Conservation (phyloP, 2,888 invertebrate species). For the Pyrgus malvae region DNA sequence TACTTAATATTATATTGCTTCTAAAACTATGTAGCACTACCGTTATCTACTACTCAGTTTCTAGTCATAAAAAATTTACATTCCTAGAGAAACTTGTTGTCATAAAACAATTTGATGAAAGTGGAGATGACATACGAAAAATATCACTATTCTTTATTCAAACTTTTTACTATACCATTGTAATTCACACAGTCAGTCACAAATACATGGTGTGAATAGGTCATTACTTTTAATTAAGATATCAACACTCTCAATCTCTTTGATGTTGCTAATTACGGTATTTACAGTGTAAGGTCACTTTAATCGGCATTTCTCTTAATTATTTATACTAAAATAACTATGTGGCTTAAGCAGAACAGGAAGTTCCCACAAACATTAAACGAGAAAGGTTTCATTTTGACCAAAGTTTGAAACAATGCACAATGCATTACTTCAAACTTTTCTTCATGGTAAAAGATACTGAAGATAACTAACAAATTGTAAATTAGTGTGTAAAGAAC, state of each 20-base stretch:
- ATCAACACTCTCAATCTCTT: constrained; percentile 3
- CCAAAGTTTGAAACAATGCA: too few relatives aligned
- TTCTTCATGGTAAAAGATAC: too few relatives aligned
- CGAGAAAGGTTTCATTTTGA: too few relatives aligned
- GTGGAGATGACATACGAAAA: constrained; percentile 1
- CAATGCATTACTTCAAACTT: too few relatives aligned
- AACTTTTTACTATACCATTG: neutral
- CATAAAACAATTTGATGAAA: constrained; percentile 15
- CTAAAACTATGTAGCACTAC: too few relatives aligned
- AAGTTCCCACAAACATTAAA: too few relatives aligned
- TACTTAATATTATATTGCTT: too few relatives aligned
- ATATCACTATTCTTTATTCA: neutral
- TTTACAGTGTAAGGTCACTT: too few relatives aligned
- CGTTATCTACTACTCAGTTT: neutral
- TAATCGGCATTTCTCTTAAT: neutral
- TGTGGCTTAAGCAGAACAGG: too few relatives aligned
- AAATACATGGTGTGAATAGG: constrained; percentile 10
- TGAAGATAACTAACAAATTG: too few relatives aligned
- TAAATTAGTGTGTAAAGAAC: too few relatives aligned
- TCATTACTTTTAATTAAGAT: constrained; percentile 13
- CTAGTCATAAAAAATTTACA: constrained; percentile 10
- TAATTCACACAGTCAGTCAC: constrained; percentile 13
- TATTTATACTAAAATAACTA: too few relatives aligned
- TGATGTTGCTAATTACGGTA: neutral
- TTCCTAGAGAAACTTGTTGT: constrained; percentile 10